Percentiles rank a stretch among this genome's conserved stretches.
phyloP scores from a whole-genome alignment of 1,140 invertebrate genomes.

The Leptonema lineaticorne region DNA sequence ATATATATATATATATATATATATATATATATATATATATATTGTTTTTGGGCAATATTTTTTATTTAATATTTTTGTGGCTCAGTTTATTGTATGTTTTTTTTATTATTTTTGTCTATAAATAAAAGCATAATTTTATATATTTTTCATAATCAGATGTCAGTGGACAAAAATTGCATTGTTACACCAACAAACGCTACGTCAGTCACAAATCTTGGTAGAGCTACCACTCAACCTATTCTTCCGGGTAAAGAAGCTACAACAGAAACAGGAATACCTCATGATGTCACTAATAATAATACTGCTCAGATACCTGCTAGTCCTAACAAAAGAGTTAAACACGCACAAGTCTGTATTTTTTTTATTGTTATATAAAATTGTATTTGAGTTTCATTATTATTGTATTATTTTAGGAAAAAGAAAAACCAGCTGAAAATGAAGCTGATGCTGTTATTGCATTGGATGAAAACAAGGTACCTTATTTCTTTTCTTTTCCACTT shows the following conservation, averaged over 20 bases:
- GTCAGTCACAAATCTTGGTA: slow-evolving; percentile 33
- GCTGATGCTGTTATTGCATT: slow-evolving; percentile 57
- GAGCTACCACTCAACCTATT: not conserved
- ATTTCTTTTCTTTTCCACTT: not conserved
- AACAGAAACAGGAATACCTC: slow-evolving; percentile 11
- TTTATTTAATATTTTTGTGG: no score
- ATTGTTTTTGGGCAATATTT: no score
- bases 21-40: no score
- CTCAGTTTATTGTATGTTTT: no score
- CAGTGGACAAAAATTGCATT: slow-evolving; percentile 73
- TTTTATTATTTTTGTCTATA: no score
- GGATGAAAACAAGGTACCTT: slow-evolving; percentile 52
- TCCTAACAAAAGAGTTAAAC: slow-evolving; percentile 43
- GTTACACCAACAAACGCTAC: slow-evolving; percentile 55
- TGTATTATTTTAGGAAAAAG: slow-evolving; percentile 37
- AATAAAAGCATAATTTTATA: no score
- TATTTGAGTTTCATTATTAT: not conserved
- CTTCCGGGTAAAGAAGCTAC: slow-evolving; percentile 4
- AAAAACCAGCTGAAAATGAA: slow-evolving; percentile 56
- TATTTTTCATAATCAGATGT: slow-evolving; percentile 31
- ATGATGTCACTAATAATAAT: slow-evolving; percentile 20
- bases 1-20: no score
- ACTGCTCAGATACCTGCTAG: slow-evolving; percentile 42
- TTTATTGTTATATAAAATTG: not conserved
- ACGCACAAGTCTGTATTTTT: not conserved